Conservation (phyloP, 2,888 invertebrate genomes). For the Orchesellides sinensis region DNA sequence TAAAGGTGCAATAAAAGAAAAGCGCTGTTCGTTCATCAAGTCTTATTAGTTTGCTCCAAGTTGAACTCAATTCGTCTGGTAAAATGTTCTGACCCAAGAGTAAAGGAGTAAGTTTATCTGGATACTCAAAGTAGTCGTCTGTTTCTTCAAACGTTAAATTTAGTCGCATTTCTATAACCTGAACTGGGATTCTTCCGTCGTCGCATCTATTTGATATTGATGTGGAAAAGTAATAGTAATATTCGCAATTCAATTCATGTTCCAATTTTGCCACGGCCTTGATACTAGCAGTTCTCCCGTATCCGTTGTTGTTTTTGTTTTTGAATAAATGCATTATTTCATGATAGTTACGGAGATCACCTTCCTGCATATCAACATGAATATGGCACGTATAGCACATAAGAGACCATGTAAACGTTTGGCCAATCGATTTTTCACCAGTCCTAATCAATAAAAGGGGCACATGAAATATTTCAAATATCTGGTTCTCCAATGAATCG, state of each 20-base stretch:
- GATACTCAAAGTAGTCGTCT: background rate
- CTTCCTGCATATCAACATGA: background rate
- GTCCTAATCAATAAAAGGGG: background rate
- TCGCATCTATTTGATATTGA: background rate
- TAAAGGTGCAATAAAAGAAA: background rate
- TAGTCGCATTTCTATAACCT: background rate
- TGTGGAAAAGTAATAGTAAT: background rate
- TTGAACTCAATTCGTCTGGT: background rate
- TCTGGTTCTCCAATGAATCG: background rate
- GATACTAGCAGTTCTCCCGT: background rate
- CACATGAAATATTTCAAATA: background rate
- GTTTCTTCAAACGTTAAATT: background rate
- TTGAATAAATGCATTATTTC: background rate
- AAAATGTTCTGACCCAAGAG: background rate
- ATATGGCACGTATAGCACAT: background rate
- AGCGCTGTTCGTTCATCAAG: background rate
- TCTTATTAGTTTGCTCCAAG: background rate
- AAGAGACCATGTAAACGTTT: background rate
- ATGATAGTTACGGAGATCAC: background rate
- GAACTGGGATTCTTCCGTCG: slow-evolving; percentile 2
- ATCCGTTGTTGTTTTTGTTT: background rate
- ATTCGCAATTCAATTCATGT: background rate
- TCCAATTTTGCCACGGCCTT: background rate
- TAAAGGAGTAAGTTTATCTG: background rate
- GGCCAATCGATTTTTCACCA: background rate